Base-by-base conservation (phyloP, 2,113 vertebrate genomes). In the Elgaria multicarinata region DNA sequence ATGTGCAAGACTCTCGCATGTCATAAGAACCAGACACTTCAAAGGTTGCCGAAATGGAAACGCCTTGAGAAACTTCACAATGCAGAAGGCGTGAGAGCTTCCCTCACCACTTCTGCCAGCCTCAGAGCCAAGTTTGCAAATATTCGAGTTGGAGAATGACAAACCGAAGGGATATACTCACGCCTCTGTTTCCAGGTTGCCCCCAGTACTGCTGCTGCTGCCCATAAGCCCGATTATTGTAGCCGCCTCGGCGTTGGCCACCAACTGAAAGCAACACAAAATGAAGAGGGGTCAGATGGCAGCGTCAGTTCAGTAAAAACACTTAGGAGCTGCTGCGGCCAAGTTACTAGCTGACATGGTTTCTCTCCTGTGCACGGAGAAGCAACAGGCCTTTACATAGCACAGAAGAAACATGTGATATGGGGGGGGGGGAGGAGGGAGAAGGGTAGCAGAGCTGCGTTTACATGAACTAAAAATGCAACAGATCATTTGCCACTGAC, bases 201-300 rank as follows among this genome's bases (percentile, higher is more conserved):
- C 96, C 96, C 96, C 96, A 97, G 95, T 96, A 96, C 93, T 95
- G 96, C 87, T 93, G 87, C 53, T 64, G 74, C 85, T 96, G 96
- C 89, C 95, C 96, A 77, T 96, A 97, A 87, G 92, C 93, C 83
- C 96, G 96, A 88, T 87, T 96, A 94, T 95, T 95, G 91, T 95
- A 97, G 90, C 95, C 95, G 90, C 96, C 95, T 90, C 96, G 95
- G 93, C 96, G 96, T 88, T 96, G 96, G 91, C 93, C 95, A 87
- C 96, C 96, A 85, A 94, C 96, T 96, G 93, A 55, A 93, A 83
- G 90, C 87, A 96, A 92, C 94, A 8, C 72, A 46, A 50, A 53
- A 58, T 24, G 94, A 92, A 90, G 92, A 78, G 66, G 72, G 66
- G 85, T 95, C 91, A 95, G 90, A 87, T 69, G 64, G 28, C 0